phyloP scores from a whole-genome alignment of 1,140 invertebrate species.

The Drosophila insularis region DNA sequence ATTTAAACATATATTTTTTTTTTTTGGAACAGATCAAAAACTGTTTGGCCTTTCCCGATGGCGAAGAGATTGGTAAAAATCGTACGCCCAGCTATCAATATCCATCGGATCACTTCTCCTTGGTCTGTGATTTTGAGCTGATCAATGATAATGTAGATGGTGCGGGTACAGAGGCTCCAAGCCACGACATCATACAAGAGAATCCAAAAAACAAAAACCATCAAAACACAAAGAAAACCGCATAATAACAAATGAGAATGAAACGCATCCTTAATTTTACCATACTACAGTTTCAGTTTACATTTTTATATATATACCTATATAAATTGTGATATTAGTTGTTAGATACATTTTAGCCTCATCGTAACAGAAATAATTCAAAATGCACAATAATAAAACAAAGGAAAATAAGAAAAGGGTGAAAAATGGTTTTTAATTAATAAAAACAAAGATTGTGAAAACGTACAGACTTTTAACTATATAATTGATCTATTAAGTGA shows the following conservation, averaged over 20 bases:
- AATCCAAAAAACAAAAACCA: constrained; percentile 7
- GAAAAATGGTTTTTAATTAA: neutral
- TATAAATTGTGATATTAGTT: constrained; percentile 82
- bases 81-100: constrained; percentile 88
- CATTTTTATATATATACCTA: constrained; percentile 40
- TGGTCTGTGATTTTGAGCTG: constrained; percentile 87
- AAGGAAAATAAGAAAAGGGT: constrained; percentile 37
- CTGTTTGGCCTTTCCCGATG: constrained; percentile 86
- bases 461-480: no score
- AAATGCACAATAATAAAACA: constrained; percentile 69
- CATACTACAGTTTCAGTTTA: constrained; percentile 60
- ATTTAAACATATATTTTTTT: neutral
- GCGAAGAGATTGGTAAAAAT: constrained; percentile 86
- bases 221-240: neutral
- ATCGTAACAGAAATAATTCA: constrained; percentile 45
- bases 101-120: constrained; percentile 91
- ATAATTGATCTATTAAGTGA: no score
- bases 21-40: constrained; percentile 82
- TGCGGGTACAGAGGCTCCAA: constrained; percentile 18
- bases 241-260: neutral
- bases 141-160: constrained; percentile 34
- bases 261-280: constrained; percentile 32
- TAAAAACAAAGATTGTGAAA: no score
- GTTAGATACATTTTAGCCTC: constrained; percentile 78
- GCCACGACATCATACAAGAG: constrained; percentile 52